A percentile compares a stretch with the other conserved stretches of the same genome.
These are phyloP conservation scores for Porites rus DNA, from an alignment of 92 coral and sea anemone genomes.

Conservation along the genomic window DNA sequence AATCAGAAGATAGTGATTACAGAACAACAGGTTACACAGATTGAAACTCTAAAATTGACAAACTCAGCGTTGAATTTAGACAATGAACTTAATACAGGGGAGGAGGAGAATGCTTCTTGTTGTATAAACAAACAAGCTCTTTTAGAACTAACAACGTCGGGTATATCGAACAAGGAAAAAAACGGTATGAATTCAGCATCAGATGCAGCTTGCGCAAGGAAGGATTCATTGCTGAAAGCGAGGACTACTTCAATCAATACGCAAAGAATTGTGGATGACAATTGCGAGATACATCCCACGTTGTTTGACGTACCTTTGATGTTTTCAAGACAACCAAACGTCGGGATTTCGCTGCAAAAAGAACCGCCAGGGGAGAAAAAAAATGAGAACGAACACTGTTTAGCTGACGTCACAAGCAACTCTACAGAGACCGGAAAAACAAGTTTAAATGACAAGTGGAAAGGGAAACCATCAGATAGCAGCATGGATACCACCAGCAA, in stretches of 20 bases:
- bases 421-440: not conserved
- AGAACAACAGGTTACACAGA: not conserved
- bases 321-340: not conserved
- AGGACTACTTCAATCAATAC: not conserved
- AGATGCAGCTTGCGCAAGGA: not conserved
- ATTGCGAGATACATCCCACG: not conserved
- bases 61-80: not conserved
- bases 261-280: not conserved
- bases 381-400: not conserved
- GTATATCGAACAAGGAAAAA: not conserved
- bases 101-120: not conserved
- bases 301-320: constrained; percentile 4
- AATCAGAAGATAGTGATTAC: not conserved
- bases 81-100: not conserved
- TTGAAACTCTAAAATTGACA: not conserved
- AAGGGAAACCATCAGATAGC: constrained; percentile 25
- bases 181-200: not conserved
- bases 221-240: not conserved
- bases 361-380: not conserved
- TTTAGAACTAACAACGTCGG: not conserved
- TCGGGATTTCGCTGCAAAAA: not conserved
- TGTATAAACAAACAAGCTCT: not conserved
- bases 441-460: constrained; percentile 29
- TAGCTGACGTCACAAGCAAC: not conserved
- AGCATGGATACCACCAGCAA: not conserved